Evolutionary conservation across 2,888 invertebrate species (phyloP).

Genomic region (Lucinisca nassula): DNA sequence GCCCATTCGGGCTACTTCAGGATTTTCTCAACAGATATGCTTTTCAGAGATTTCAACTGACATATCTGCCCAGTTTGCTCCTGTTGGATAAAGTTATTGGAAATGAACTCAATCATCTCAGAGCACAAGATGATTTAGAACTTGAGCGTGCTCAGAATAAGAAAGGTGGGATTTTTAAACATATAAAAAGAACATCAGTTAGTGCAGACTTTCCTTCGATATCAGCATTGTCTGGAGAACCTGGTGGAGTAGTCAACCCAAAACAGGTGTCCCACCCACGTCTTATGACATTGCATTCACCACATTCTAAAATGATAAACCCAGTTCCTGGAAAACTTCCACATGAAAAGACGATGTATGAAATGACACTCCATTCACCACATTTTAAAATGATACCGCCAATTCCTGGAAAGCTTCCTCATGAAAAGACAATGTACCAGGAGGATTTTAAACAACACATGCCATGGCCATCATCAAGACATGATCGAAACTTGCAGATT

Average conservation of each 20-base stretch:
- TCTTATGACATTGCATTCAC: constrained; percentile 55
- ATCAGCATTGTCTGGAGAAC: neutral
- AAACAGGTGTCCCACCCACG: constrained; percentile 81
- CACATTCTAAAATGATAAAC: constrained; percentile 32
- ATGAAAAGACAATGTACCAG: constrained; percentile 56
- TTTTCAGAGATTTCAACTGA: constrained; percentile 79
- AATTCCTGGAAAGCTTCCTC: constrained; percentile 60
- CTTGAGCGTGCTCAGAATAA: constrained; percentile 80
- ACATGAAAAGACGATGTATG: constrained; percentile 54
- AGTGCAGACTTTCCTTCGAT: constrained; percentile 16
- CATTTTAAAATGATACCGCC: constrained; percentile 59
- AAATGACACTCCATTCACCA: constrained; percentile 52
- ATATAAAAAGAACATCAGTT: constrained; percentile 21
- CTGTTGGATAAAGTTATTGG: constrained; percentile 80
- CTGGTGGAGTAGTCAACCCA: constrained; percentile 57
- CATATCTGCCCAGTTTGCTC: constrained; percentile 82
- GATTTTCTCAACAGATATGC: constrained; percentile 78
- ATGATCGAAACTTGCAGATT: constrained; percentile 28
- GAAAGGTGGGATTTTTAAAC: constrained; percentile 75
- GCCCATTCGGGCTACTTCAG: constrained; percentile 82
- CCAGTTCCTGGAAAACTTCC: constrained; percentile 58
- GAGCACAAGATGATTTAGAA: constrained; percentile 80
- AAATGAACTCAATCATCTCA: constrained; percentile 80
- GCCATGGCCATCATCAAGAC: constrained; percentile 40
- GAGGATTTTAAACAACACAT: constrained; percentile 57